Conservation (phyloP, 2,113 vertebrate genomes). For the Oncorhynchus tshawytscha region DNA sequence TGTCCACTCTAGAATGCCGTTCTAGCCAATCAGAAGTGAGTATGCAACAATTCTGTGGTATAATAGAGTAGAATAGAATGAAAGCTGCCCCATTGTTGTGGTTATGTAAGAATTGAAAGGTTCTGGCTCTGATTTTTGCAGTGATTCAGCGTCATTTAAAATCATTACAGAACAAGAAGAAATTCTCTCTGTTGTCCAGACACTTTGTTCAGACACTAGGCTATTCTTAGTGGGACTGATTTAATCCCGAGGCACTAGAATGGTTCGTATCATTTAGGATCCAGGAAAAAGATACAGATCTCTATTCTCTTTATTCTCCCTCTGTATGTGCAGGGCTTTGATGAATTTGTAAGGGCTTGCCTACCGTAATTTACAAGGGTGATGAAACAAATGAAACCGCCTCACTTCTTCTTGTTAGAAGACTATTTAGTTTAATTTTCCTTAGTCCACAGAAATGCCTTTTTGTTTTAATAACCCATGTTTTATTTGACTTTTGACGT, state of each 20-base stretch:
- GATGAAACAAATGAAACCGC: neutral
- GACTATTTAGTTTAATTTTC: too few relatives aligned
- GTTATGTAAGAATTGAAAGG: constrained; percentile 22
- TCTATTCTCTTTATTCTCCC: neutral
- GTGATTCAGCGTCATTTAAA: constrained; percentile 25
- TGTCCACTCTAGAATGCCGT: too few relatives aligned
- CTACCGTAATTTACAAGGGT: neutral
- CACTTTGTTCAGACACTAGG: neutral
- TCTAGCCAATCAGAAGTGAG: too few relatives aligned
- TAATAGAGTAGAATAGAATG: too few relatives aligned
- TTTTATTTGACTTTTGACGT: too few relatives aligned
- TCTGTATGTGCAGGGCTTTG: neutral
- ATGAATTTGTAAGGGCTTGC: neutral
- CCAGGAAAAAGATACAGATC: neutral
- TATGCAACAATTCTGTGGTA: too few relatives aligned
- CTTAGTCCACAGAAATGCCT: too few relatives aligned
- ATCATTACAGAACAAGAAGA: constrained; percentile 6
- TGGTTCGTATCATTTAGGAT: constrained; percentile 6
- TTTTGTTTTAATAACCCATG: too few relatives aligned
- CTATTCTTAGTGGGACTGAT: neutral
- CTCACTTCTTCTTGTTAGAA: neutral
- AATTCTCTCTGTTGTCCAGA: constrained; percentile 1
- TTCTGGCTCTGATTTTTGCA: constrained; percentile 22
- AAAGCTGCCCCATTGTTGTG: neutral
- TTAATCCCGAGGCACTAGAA: neutral